Evolutionary conservation across 2,113 vertebrate species (phyloP).

Genomic region (Pristiophorus japonicus): DNA sequence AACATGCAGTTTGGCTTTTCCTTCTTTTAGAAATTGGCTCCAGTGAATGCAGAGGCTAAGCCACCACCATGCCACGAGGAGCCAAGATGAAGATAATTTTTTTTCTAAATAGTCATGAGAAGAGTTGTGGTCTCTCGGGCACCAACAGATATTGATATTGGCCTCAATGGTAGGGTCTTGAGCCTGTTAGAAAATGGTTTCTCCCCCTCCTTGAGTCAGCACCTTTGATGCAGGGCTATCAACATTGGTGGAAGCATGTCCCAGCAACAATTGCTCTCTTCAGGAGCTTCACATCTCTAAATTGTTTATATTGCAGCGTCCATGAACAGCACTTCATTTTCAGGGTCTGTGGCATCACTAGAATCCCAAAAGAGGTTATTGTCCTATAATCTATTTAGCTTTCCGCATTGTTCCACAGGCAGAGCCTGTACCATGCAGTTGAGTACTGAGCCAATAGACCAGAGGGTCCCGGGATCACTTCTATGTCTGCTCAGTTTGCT

Average conservation of each 20-base stretch:
- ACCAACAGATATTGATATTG: neutral
- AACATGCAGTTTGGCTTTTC: too few species aligned
- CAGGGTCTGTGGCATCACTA: neutral
- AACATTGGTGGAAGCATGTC: too few species aligned
- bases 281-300: neutral
- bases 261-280: neutral
- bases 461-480: neutral
- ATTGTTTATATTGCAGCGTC: neutral
- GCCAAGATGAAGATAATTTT: too few species aligned
- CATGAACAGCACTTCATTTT: neutral
- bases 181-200: neutral
- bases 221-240: neutral
- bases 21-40: too few species aligned
- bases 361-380: neutral
- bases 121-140: neutral
- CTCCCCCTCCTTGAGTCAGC: neutral
- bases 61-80: too few species aligned
- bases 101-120: neutral
- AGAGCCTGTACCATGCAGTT: neutral
- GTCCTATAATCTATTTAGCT: neutral
- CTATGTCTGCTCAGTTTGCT: too few species aligned
- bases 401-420: neutral
- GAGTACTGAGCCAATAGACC: too few species aligned
- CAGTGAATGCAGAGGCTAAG: too few species aligned
- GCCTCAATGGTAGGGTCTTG: neutral